These are phyloP conservation scores for Bostrychus sinensis DNA, from an alignment of 2,113 vertebrate species.

Conservation along the genomic window DNA sequence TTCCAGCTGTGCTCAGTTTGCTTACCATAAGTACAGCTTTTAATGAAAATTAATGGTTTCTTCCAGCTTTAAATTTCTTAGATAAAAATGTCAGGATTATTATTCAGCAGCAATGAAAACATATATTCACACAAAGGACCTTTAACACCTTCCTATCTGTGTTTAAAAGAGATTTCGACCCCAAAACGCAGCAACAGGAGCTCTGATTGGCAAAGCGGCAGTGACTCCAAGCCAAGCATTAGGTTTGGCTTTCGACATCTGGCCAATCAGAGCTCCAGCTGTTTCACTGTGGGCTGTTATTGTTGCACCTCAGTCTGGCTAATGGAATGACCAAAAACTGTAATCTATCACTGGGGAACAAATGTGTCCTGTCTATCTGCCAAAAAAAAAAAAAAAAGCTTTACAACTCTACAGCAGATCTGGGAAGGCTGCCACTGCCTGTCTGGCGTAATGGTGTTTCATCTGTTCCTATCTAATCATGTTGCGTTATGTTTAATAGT, in stretches of 20 bases:
- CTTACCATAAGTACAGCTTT: too few species aligned
- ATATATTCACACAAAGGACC: too few species aligned
- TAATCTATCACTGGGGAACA: not conserved
- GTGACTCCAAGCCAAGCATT: not conserved
- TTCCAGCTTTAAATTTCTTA: too few species aligned
- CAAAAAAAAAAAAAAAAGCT: not conserved
- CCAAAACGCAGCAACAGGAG: slow-evolving; percentile 17
- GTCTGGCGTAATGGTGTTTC: not conserved
- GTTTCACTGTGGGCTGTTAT: slow-evolving; percentile 1
- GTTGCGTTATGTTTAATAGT: slow-evolving; percentile 1
- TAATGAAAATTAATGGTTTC: too few species aligned
- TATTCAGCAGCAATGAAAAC: too few species aligned
- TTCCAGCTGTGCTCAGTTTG: too few species aligned
- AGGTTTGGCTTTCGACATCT: slow-evolving; percentile 14
- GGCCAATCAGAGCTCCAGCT: slow-evolving; percentile 28
- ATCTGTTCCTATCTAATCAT: not conserved
- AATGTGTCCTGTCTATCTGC: not conserved
- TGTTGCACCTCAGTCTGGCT: not conserved
- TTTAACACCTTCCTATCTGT: too few species aligned
- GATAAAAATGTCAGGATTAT: too few species aligned
- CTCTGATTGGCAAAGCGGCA: slow-evolving; percentile 27
- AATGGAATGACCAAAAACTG: not conserved
- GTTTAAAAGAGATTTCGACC: slow-evolving; percentile 9
- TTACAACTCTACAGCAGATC: not conserved
- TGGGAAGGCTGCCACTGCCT: not conserved